Evolutionary conservation across 2,113 vertebrate species (phyloP).

Genomic region (Poeciliopsis occidentalis): DNA sequence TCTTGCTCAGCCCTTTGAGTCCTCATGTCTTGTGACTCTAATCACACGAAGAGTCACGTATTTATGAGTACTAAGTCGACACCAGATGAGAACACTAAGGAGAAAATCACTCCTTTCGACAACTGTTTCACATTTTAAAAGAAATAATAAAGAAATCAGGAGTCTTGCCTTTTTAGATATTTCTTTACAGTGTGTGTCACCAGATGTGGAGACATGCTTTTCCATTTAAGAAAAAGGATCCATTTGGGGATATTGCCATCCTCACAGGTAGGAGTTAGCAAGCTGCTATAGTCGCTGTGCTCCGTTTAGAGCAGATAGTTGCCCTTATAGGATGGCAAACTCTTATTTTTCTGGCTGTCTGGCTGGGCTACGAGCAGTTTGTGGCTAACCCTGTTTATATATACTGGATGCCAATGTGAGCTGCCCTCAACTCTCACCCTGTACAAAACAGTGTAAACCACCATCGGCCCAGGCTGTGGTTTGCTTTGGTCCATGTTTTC

Average conservation of each 20-base stretch:
- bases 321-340: constrained; percentile 52
- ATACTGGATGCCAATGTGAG: constrained; percentile 70
- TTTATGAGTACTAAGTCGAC: not conserved
- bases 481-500: constrained; percentile 64
- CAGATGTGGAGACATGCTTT: constrained; percentile 6
- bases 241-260: constrained; percentile 34
- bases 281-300: constrained; percentile 70
- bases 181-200: not conserved
- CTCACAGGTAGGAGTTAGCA: constrained; percentile 62
- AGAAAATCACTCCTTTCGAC: not conserved
- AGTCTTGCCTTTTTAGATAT: not conserved
- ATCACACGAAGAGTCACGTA: constrained; percentile 33
- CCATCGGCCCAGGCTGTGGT: constrained; percentile 66
- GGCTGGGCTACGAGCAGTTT: constrained; percentile 75
- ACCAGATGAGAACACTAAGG: not conserved
- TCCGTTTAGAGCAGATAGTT: constrained; percentile 61
- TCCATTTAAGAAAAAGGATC: not conserved
- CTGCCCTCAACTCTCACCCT: constrained; percentile 68
- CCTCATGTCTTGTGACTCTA: constrained; percentile 42
- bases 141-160: not conserved
- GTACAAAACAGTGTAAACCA: constrained; percentile 75
- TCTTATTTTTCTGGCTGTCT: constrained; percentile 73
- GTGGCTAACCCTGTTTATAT: constrained; percentile 78
- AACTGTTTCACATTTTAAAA: not conserved
- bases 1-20: constrained; percentile 66